Percentiles rank a stretch among this genome's conserved stretches.
Evolutionary conservation across 2,888 invertebrate genomes (phyloP).

Genomic region (Neoaliturus tenellus): DNA sequence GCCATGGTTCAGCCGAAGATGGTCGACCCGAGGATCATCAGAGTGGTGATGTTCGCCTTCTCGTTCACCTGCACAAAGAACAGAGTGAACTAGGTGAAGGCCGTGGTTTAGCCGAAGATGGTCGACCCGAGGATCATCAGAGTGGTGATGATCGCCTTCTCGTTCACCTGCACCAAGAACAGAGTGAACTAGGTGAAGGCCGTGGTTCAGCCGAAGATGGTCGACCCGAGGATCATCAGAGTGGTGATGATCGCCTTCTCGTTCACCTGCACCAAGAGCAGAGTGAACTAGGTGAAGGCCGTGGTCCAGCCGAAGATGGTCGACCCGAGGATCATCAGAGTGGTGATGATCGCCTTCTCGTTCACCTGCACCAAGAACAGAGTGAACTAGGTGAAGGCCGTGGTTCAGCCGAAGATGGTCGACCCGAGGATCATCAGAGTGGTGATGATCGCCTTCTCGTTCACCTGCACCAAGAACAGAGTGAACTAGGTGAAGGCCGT

Average conservation of each 20-base stretch:
- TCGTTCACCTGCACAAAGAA: constrained; percentile 73
- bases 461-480: constrained; percentile 73
- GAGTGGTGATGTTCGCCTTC: constrained; percentile 78
- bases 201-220: constrained; percentile 78
- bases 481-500: constrained; percentile 77
- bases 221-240: constrained; percentile 77
- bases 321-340: constrained; percentile 78
- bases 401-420: constrained; percentile 77
- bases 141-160: constrained; percentile 79
- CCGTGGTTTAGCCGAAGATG: constrained; percentile 78
- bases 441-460: constrained; percentile 77
- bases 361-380: constrained; percentile 74
- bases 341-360: constrained; percentile 78
- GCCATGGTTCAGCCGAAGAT: constrained; percentile 79
- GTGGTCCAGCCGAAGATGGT: constrained; percentile 78
- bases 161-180: constrained; percentile 72
- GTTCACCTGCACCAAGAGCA: constrained; percentile 74
- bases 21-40: constrained; percentile 78
- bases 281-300: constrained; percentile 75
- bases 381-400: constrained; percentile 76
- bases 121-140: constrained; percentile 78
- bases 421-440: constrained; percentile 79
- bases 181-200: constrained; percentile 76
- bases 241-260: constrained; percentile 79
- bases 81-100: constrained; percentile 75